Conservation (phyloP, 1,140 invertebrate genomes). For the Piezodorus guildinii region DNA sequence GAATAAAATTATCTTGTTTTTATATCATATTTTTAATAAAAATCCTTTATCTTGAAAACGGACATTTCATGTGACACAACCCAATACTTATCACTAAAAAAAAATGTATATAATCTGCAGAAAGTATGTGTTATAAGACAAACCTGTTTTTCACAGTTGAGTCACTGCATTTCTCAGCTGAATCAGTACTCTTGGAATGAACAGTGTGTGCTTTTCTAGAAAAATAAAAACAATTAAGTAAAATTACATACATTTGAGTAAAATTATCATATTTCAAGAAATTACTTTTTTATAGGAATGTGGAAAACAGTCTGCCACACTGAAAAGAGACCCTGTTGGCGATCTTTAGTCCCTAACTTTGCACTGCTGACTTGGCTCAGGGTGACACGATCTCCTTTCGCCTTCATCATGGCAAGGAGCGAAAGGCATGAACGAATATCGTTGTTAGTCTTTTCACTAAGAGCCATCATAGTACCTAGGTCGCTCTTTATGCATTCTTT, state of each 20-base stretch:
- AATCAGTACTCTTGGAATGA: not conserved
- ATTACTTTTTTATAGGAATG: slow-evolving; percentile 9
- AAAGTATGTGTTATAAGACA: not conserved
- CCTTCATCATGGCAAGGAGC: slow-evolving; percentile 63
- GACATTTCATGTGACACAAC: no score
- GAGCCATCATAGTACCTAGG: slow-evolving; percentile 50
- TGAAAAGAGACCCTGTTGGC: slow-evolving; percentile 70
- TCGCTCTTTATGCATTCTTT: slow-evolving; percentile 61
- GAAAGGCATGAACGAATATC: slow-evolving; percentile 84
- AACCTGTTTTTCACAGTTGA: not conserved
- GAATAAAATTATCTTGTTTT: no score
- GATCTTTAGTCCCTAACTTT: slow-evolving; percentile 74
- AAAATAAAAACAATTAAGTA: not conserved
- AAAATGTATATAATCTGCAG: no score
- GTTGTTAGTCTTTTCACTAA: slow-evolving; percentile 71
- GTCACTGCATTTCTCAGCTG: not conserved
- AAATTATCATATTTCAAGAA: not conserved
- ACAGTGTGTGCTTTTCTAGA: not conserved
- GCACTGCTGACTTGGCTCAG: slow-evolving; percentile 42
- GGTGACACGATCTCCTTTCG: slow-evolving; percentile 29
- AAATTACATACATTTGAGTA: not conserved
- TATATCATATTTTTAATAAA: no score
- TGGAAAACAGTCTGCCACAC: slow-evolving; percentile 65
- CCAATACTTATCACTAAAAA: no score
- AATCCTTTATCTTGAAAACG: no score